Evolutionary conservation across 2,888 invertebrate species (phyloP), one percentile per base, ranked within the genome.

Genomic region (Morpho achilles): DNA sequence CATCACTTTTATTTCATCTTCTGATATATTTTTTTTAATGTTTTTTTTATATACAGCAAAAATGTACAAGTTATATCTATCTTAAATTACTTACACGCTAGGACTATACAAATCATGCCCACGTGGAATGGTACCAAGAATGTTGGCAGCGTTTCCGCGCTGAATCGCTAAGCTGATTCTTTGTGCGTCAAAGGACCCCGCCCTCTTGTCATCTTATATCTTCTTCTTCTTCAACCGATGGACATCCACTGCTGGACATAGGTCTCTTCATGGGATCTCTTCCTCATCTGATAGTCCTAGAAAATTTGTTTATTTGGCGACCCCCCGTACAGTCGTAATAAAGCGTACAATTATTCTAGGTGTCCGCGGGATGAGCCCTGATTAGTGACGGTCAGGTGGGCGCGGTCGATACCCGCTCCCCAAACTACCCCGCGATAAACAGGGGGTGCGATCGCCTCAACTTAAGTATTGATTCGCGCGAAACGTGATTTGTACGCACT

Each of bases 391-490:
- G 89, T 87, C 89, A 89, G 90, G 89, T 90, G 87, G 84, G 80
- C 77, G 77, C 78, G 77, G 84, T 80, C 83, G 84, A 82, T 81
- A 82, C 72, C 77, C 75, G 79, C 76, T 69, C 74, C 70, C 67
- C 68, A 68, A 71, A 74, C 78, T 78, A 84, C 82, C 79, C 82
- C 82, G 84, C 84, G 84, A 85, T 86, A 84, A 83, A 83, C 87
- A 84, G 87, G 88, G 87, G 86, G 88, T 16, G 78, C 84, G 86
- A 87, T 87, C 87, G 88, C 87, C 88, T 87, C 76, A 88, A 89
- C 89, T 90, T 89, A 88, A 89, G 90, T 90, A 90, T 90, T 90
- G 90, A 90, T 90, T 90, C 90, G 88, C 89, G 87, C 88, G 86
- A 88, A 90, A 88, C 89, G 88, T 90, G 90, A 90, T 90, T 90